These are phyloP conservation scores for Cephus pygmeus DNA, from an alignment of 2,888 invertebrate species.

Conservation along the genomic window DNA sequence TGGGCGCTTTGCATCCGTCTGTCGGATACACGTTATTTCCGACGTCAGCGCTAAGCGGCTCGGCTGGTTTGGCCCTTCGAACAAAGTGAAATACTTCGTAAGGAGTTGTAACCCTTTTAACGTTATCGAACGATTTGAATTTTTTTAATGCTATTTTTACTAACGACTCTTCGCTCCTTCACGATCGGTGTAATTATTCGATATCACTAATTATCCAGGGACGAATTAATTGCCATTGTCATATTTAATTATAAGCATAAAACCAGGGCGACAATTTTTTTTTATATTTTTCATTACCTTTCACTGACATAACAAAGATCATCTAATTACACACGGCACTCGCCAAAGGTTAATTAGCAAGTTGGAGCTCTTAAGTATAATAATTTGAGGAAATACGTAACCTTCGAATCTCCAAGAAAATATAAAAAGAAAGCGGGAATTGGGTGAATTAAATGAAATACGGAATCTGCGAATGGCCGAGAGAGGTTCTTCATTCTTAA, in stretches of 20 bases:
- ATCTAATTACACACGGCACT: no score
- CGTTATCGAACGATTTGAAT: not conserved
- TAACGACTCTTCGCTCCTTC: not conserved
- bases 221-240: no score
- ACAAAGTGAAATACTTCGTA: not conserved
- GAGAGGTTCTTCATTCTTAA: conserved; percentile 4
- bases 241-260: no score
- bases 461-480: not conserved
- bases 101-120: not conserved
- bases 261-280: no score
- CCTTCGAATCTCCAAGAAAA: no score
- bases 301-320: no score
- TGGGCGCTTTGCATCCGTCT: not conserved
- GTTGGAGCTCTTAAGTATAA: no score
- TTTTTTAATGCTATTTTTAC: not conserved
- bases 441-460: not conserved
- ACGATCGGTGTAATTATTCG: not conserved
- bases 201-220: not conserved
- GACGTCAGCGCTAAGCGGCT: not conserved
- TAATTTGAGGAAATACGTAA: no score
- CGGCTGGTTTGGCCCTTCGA: not conserved
- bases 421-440: not conserved
- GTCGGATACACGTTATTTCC: not conserved
- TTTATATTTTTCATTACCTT: no score
- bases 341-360: no score